These are phyloP conservation scores for Odontamblyopus rebecca DNA, from an alignment of 2,797 vertebrate genomes.

Conservation along the genomic window DNA sequence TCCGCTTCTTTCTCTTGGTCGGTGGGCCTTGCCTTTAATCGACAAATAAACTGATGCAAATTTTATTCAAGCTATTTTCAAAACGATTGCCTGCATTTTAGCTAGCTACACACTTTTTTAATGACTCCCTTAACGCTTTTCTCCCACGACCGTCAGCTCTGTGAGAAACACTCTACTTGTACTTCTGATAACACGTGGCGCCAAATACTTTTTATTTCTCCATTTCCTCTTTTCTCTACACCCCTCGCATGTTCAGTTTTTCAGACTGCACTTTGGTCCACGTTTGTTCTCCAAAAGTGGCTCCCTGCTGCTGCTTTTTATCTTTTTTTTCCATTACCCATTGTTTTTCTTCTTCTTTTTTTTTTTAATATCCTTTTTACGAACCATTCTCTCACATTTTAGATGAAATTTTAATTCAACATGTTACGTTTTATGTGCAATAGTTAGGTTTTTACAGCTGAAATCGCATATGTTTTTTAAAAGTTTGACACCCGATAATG, in stretches of 20 bases:
- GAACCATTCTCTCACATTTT: slow-evolving; percentile 23
- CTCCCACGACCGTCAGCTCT: slow-evolving; percentile 24
- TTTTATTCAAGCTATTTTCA: slow-evolving; percentile 78
- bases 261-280: slow-evolving; percentile 22
- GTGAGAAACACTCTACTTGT: slow-evolving; percentile 47
- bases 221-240: slow-evolving; percentile 22
- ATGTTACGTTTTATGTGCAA: slow-evolving; percentile 1
- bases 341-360: slow-evolving; percentile 1
- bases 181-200: slow-evolving; percentile 57
- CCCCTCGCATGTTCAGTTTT: neutral
- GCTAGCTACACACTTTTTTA: slow-evolving; percentile 79
- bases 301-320: slow-evolving; percentile 33
- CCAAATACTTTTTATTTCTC: slow-evolving; percentile 27
- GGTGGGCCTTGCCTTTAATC: slow-evolving; percentile 22
- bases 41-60: slow-evolving; percentile 70
- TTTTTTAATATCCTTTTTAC: slow-evolving; percentile 25
- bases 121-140: slow-evolving; percentile 69
- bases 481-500: neutral
- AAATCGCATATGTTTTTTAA: neutral
- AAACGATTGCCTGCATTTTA: slow-evolving; percentile 63
- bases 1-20: slow-evolving; percentile 45
- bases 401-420: slow-evolving; percentile 24
- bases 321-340: slow-evolving; percentile 16
- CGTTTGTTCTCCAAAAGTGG: slow-evolving; percentile 40
- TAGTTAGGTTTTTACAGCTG: neutral